Percentiles rank a stretch among this genome's conserved stretches.
These are phyloP conservation scores for Amphipoea lucens DNA, from an alignment of 2,888 invertebrate genomes.

Conservation along the genomic window DNA sequence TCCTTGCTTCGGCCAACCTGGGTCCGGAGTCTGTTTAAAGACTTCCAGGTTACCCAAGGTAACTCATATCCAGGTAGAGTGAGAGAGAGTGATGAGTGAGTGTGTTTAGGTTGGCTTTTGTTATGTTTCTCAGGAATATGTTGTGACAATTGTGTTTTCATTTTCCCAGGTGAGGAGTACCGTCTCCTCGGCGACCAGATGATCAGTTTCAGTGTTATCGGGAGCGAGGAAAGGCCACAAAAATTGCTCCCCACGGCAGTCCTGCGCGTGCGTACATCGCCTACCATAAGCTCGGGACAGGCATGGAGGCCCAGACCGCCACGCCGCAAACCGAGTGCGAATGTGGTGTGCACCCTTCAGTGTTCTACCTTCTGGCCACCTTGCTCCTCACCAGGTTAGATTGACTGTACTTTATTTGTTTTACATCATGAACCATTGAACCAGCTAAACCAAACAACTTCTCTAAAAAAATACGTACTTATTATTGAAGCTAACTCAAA, in stretches of 20 bases:
- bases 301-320: conserved; percentile 88
- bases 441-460: not conserved
- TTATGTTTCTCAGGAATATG: not conserved
- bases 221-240: conserved; percentile 82
- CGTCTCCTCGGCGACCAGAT: conserved; percentile 85
- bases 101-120: not conserved
- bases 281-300: conserved; percentile 91
- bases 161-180: conserved; percentile 78
- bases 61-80: too few species aligned
- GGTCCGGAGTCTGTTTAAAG: too few species aligned
- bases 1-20: too few species aligned
- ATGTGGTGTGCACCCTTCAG: conserved; percentile 92
- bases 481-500: too few species aligned
- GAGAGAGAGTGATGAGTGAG: too few species aligned
- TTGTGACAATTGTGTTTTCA: not conserved
- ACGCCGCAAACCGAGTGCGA: conserved; percentile 90
- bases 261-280: conserved; percentile 90
- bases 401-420: not conserved
- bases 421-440: not conserved
- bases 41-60: too few species aligned
- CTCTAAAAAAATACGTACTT: not conserved
- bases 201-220: conserved; percentile 83
- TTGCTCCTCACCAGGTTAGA: conserved; percentile 88
- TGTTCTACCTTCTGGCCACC: conserved; percentile 92
- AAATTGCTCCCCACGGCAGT: conserved; percentile 89